These are phyloP conservation scores for Tetramorium parvispinum DNA, from an alignment of 1,140 invertebrate genomes.

Conservation along the genomic window DNA sequence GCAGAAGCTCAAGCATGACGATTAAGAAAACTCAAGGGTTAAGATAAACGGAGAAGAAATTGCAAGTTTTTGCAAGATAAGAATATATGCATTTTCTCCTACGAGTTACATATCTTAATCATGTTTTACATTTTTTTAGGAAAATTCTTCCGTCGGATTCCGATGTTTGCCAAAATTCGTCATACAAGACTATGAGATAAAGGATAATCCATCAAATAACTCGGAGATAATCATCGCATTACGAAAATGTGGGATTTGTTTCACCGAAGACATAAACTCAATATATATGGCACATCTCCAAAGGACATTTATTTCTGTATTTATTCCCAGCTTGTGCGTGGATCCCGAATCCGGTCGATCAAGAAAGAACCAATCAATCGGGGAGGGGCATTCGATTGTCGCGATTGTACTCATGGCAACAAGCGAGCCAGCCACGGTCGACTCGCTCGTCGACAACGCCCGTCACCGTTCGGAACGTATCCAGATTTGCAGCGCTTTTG, in stretches of 20 bases:
- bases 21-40: neutral
- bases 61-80: neutral
- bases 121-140: neutral
- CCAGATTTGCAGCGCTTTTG: conserved; percentile 54
- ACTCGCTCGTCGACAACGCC: conserved; percentile 67
- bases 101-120: neutral
- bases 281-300: conserved; percentile 15
- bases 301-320: neutral
- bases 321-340: neutral
- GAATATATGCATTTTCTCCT: neutral
- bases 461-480: conserved; percentile 46
- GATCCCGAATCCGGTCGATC: neutral
- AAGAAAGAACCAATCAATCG: neutral
- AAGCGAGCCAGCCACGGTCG: conserved; percentile 66
- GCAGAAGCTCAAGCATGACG: neutral
- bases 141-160: neutral
- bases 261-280: neutral
- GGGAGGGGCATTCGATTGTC: neutral
- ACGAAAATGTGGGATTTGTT: neutral
- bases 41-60: neutral
- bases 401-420: conserved; percentile 71
- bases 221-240: neutral
- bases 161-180: neutral
- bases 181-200: neutral
- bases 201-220: neutral